A percentile compares a stretch with the other conserved stretches of the same genome.
Evolutionary conservation across 2,113 vertebrate species (phyloP).

Genomic region (Talpa occidentalis): DNA sequence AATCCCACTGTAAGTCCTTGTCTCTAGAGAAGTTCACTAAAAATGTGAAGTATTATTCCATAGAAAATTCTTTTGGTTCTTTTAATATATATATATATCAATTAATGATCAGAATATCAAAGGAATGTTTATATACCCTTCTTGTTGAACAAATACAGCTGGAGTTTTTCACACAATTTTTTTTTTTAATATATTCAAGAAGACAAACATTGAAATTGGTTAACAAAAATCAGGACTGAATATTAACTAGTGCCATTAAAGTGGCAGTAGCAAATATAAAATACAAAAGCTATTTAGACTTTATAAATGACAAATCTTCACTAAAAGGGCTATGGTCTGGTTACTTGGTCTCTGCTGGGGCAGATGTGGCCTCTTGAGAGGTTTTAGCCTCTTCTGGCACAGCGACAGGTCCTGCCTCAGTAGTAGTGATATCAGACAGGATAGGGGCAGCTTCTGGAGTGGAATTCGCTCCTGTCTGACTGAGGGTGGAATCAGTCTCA

Average conservation of each 20-base stretch:
- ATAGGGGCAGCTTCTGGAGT: neutral
- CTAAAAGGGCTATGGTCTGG: neutral
- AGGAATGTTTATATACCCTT: slow-evolving; percentile 38
- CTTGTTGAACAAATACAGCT: neutral
- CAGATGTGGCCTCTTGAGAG: neutral
- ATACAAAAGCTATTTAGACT: slow-evolving; percentile 32
- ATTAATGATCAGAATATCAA: slow-evolving; percentile 46
- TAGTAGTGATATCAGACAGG: neutral
- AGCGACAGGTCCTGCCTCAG: neutral
- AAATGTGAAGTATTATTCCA: neutral
- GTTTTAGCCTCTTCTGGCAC: neutral
- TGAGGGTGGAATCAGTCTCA: neutral
- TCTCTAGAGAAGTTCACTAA: neutral
- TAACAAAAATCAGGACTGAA: slow-evolving; percentile 54
- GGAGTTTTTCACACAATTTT: neutral
- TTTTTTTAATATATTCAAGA: slow-evolving; percentile 19
- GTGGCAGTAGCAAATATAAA: neutral
- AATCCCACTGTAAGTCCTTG: neutral
- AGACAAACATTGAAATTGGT: slow-evolving; percentile 9
- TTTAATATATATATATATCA: neutral
- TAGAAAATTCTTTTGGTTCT: slow-evolving; percentile 61
- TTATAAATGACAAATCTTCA: slow-evolving; percentile 19
- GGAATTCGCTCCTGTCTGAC: neutral
- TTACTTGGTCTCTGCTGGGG: slow-evolving; percentile 57
- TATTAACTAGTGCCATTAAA: slow-evolving; percentile 28